Conservation (phyloP, 2,113 vertebrate species). For the Neoarius graeffei region DNA sequence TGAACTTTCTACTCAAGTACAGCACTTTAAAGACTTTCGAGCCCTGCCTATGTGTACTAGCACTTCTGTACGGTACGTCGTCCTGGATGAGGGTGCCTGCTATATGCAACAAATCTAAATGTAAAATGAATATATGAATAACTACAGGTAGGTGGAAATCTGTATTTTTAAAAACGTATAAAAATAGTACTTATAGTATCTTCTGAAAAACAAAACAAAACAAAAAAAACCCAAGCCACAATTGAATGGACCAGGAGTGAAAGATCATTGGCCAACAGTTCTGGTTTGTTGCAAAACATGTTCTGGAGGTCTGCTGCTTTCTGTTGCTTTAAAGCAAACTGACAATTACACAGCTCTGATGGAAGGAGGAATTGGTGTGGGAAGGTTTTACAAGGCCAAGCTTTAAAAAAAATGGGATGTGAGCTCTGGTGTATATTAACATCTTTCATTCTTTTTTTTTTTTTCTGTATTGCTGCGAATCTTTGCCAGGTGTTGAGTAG, state of each 20-base stretch:
- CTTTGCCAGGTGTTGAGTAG: slow-evolving; percentile 68
- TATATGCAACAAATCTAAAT: not conserved
- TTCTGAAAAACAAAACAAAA: not conserved
- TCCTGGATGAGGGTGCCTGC: not conserved
- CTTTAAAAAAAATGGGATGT: slow-evolving; percentile 24
- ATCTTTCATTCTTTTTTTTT: slow-evolving; percentile 55
- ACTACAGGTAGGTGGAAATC: not conserved
- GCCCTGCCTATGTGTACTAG: not conserved
- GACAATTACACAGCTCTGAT: slow-evolving; percentile 64
- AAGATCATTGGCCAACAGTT: slow-evolving; percentile 21
- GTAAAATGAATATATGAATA: not conserved
- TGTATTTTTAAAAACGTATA: not conserved
- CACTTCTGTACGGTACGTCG: not conserved
- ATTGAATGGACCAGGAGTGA: not conserved
- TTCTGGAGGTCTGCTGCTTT: slow-evolving; percentile 51
- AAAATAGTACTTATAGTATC: not conserved
- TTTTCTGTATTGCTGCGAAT: slow-evolving; percentile 54
- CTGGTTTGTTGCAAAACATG: slow-evolving; percentile 54
- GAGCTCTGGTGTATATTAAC: slow-evolving; percentile 68
- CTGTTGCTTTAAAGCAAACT: slow-evolving; percentile 59
- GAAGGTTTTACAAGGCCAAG: slow-evolving; percentile 69
- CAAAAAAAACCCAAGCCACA: not conserved
- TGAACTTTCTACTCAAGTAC: not conserved
- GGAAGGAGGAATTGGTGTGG: slow-evolving; percentile 66
- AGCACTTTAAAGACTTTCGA: too few relatives aligned